phyloP scores from a whole-genome alignment of 2,113 vertebrate species.

The Phalacrocorax brasilianus region DNA sequence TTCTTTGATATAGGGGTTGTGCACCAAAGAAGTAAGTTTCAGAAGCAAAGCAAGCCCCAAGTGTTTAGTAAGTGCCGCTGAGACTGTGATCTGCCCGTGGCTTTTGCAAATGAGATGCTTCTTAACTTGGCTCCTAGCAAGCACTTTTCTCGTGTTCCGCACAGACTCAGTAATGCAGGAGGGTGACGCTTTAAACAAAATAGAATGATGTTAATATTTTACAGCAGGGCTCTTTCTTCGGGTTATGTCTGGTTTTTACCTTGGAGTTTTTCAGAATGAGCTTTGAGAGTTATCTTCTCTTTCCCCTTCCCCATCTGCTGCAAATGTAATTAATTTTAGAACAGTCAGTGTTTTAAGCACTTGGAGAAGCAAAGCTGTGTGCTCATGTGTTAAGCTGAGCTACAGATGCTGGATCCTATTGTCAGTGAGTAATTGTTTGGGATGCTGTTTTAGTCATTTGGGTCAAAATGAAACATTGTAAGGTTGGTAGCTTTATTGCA shows the following conservation, averaged over 20 bases:
- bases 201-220: neutral
- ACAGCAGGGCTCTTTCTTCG: neutral
- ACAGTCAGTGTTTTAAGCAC: neutral
- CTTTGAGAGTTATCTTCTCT: neutral
- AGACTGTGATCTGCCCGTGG: neutral
- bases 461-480: neutral
- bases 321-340: constrained; percentile 17
- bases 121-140: neutral
- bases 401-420: neutral
- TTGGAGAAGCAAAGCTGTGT: neutral
- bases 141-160: neutral
- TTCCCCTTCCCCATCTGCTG: neutral
- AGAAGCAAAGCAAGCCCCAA: neutral
- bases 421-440: neutral
- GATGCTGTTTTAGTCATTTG: constrained; percentile 11
- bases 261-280: neutral
- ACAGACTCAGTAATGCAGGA: neutral
- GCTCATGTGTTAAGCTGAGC: neutral
- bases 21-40: neutral
- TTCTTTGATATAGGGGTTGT: neutral
- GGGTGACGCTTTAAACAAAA: neutral
- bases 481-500: neutral
- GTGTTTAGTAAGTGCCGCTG: neutral
- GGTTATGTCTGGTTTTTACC: neutral
- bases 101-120: neutral